These are phyloP conservation scores for Gorsachius magnificus DNA, from an alignment of 2,797 vertebrate species.

Conservation along the genomic window DNA sequence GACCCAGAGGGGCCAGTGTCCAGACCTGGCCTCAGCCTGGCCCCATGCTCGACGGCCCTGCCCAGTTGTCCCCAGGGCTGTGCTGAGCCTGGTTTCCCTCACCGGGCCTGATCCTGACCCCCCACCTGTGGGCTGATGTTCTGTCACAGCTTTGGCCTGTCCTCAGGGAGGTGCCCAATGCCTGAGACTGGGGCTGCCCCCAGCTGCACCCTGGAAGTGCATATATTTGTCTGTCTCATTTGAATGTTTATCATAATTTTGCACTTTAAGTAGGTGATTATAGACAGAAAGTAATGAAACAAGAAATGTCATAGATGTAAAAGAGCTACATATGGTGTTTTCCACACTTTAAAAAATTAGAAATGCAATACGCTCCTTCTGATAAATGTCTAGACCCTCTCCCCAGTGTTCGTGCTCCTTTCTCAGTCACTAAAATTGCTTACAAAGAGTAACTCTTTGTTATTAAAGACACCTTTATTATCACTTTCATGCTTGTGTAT, in stretches of 20 bases:
- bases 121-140: neutral
- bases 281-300: neutral
- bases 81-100: neutral
- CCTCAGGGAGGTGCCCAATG: neutral
- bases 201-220: neutral
- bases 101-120: neutral
- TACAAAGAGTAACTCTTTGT: neutral
- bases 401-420: neutral
- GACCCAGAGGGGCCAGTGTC: neutral
- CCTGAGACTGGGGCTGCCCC: accelerated
- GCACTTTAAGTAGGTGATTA: neutral
- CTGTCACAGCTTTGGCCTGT: neutral
- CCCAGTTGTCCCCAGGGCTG: neutral
- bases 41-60: neutral
- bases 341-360: neutral
- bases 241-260: neutral
- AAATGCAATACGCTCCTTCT: neutral
- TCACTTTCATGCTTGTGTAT: neutral
- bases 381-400: neutral
- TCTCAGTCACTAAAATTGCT: neutral
- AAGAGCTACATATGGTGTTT: neutral
- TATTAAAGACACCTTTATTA: neutral
- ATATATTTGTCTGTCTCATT: neutral
- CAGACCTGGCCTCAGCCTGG: neutral
- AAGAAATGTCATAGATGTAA: neutral